These are phyloP conservation scores for Scartelaos histophorus DNA, from an alignment of 2,113 vertebrate species.

Conservation along the genomic window DNA sequence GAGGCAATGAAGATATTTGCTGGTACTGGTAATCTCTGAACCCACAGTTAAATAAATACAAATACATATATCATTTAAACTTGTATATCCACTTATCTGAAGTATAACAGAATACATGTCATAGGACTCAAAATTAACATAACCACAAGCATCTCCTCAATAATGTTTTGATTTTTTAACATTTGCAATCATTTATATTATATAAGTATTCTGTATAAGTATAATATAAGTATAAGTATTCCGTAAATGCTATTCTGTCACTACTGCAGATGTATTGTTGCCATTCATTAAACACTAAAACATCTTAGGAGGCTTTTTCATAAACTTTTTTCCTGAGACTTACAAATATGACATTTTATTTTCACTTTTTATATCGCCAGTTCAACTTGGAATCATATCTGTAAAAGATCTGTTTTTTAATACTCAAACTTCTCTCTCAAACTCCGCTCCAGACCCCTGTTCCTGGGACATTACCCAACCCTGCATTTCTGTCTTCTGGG, in stretches of 20 bases:
- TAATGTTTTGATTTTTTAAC: background rate
- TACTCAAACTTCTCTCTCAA: slow-evolving; percentile 1
- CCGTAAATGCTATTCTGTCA: too few species aligned
- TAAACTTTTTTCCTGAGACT: background rate
- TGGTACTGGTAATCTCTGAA: background rate
- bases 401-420: background rate
- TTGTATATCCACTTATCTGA: too few species aligned
- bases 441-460: background rate
- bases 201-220: background rate
- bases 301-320: background rate
- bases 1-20: background rate
- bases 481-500: slow-evolving; percentile 17
- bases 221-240: too few species aligned
- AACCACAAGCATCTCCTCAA: background rate
- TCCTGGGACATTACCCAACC: slow-evolving; percentile 15
- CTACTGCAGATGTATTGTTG: too few species aligned
- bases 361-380: background rate
- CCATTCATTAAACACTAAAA: background rate
- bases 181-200: too few species aligned
- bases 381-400: background rate
- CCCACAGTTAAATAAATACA: background rate
- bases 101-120: too few species aligned
- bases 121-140: too few species aligned
- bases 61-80: too few species aligned
- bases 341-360: background rate